Conservation (phyloP, 2,888 invertebrate species). For the Halocaridina rubra region DNA sequence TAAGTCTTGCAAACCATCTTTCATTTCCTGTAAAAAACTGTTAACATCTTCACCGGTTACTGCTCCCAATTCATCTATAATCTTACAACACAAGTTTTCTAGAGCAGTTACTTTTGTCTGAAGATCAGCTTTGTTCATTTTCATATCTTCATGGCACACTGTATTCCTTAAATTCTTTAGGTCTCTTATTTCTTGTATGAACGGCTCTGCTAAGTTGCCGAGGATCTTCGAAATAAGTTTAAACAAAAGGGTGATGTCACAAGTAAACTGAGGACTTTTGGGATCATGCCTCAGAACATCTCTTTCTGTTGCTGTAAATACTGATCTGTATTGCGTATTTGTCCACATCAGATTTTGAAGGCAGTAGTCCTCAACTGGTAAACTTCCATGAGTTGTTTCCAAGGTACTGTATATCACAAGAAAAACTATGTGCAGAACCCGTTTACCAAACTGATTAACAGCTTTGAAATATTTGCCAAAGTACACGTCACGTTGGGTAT, state of each 20-base stretch:
- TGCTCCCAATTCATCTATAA: conserved; percentile 1
- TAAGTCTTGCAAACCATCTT: conserved; percentile 11
- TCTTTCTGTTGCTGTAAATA: conserved; percentile 12
- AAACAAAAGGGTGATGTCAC: conserved; percentile 43
- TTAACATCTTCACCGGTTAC: background rate
- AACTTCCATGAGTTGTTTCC: background rate
- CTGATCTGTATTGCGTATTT: background rate
- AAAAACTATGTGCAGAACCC: conserved; percentile 13
- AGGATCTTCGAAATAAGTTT: conserved; percentile 32
- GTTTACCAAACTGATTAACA: conserved; percentile 30
- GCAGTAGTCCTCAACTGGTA: conserved; percentile 36
- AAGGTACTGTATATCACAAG: conserved; percentile 16
- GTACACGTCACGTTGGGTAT: conserved; percentile 31
- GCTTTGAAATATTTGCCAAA: conserved; percentile 60
- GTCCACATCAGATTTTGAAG: conserved; percentile 21
- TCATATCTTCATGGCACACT: conserved; percentile 52
- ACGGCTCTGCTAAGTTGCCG: conserved; percentile 30
- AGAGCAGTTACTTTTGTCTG: background rate
- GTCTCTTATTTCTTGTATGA: conserved; percentile 30
- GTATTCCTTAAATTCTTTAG: conserved; percentile 52
- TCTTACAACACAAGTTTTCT: background rate
- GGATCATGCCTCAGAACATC: background rate
- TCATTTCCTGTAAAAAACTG: conserved; percentile 16
- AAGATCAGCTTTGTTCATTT: conserved; percentile 25
- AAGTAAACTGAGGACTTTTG: background rate